phyloP scores from a whole-genome alignment of 1,140 invertebrate species.

The Heliothis virescens region DNA sequence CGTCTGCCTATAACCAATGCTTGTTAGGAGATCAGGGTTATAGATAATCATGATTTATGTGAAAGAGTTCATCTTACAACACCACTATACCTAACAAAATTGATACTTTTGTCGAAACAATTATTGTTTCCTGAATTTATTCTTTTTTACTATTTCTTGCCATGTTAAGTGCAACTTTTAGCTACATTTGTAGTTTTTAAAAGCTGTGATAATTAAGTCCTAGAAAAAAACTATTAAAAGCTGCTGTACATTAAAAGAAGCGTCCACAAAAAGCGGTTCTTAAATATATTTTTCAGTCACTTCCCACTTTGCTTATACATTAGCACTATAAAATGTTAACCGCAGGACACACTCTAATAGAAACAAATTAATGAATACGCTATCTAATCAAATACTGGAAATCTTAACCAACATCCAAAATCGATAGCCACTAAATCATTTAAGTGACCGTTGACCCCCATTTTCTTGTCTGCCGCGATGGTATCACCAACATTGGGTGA shows the following conservation, averaged over 20 bases:
- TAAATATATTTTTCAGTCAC: no score
- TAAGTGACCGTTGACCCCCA: not conserved
- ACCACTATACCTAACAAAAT: no score
- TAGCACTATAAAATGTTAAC: no score
- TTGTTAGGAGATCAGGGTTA: constrained; percentile 9
- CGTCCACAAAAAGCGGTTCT: no score
- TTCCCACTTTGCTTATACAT: no score
- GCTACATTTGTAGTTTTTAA: no score
- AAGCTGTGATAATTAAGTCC: no score
- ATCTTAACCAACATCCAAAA: not conserved
- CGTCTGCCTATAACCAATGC: not conserved
- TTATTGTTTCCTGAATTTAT: not conserved
- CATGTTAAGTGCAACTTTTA: no score
- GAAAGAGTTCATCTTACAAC: not conserved
- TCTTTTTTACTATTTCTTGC: not conserved
- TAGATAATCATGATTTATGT: constrained; percentile 15
- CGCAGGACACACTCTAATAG: not conserved
- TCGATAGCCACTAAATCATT: not conserved
- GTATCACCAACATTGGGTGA: constrained; percentile 7
- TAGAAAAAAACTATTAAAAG: no score
- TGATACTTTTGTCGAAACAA: not conserved
- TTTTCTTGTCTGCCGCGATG: constrained; percentile 4
- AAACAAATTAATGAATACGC: not conserved
- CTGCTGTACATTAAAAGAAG: no score
- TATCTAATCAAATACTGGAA: not conserved